These are phyloP conservation scores for Zele albiditarsus DNA, from an alignment of 2,888 invertebrate genomes.

Conservation along the genomic window DNA sequence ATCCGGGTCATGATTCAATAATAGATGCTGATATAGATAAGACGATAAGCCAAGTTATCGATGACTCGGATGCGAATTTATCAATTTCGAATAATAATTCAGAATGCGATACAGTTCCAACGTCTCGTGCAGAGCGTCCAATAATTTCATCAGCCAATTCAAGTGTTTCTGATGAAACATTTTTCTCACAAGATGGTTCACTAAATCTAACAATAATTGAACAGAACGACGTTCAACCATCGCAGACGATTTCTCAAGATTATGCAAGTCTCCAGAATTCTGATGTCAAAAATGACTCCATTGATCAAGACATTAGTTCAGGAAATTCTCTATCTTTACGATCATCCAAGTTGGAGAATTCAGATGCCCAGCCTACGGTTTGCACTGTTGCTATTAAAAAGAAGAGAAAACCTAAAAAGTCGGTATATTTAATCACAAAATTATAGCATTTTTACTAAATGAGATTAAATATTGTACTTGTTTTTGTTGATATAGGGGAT, in stretches of 20 bases:
- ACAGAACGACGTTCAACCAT: constrained; percentile 1
- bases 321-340: constrained; percentile 46
- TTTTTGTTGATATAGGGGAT: constrained; percentile 57
- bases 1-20: constrained; percentile 24
- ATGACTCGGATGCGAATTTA: not conserved
- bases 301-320: constrained; percentile 38
- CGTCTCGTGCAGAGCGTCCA: not conserved
- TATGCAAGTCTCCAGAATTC: constrained; percentile 35
- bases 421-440: constrained; percentile 29
- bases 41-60: constrained; percentile 52
- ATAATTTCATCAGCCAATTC: constrained; percentile 25
- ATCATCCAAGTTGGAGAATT: not conserved
- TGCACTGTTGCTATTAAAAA: constrained; percentile 49
- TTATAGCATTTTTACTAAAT: constrained; percentile 31
- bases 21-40: constrained; percentile 48
- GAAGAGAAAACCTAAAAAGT: constrained; percentile 55
- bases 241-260: constrained; percentile 54
- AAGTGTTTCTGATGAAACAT: constrained; percentile 41
- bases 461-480: constrained; percentile 26
- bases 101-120: not conserved
- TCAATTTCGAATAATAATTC: constrained; percentile 3
- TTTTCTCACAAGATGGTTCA: constrained; percentile 30
- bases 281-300: constrained; percentile 22
- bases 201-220: constrained; percentile 20
- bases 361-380: not conserved